phyloP scores from a whole-genome alignment of 1,140 invertebrate species.

The Phthorimaea operculella region DNA sequence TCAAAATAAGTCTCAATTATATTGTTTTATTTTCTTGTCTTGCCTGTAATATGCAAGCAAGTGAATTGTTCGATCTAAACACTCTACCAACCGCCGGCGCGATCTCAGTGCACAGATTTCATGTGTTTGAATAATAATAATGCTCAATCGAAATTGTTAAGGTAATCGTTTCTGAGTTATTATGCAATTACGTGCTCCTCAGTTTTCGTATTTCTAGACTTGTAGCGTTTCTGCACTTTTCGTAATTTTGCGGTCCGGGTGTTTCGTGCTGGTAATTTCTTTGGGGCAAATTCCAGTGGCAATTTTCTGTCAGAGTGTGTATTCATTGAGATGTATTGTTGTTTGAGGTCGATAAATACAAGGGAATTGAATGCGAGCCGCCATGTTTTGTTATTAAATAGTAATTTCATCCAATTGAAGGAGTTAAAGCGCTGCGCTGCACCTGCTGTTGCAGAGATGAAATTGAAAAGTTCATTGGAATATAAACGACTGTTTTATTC shows the following conservation, averaged over 20 bases:
- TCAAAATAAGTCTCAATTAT: too few species aligned
- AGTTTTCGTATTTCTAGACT: slow-evolving; percentile 17
- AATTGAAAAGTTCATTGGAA: too few species aligned
- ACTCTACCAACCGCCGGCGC: not conserved
- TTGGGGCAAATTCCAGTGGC: slow-evolving; percentile 23
- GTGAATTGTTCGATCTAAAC: not conserved
- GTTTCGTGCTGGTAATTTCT: not conserved
- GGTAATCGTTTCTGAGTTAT: slow-evolving; percentile 44
- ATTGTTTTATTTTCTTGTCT: too few species aligned
- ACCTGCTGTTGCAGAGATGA: too few species aligned
- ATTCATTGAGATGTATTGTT: not conserved
- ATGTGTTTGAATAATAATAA: slow-evolving; percentile 33
- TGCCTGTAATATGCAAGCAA: not conserved
- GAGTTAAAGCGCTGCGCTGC: too few species aligned
- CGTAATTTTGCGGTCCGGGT: slow-evolving; percentile 17
- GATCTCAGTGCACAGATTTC: slow-evolving; percentile 18
- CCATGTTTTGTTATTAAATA: too few species aligned
- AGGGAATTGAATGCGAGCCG: too few species aligned
- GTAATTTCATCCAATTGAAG: too few species aligned
- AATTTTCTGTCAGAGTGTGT: slow-evolving; percentile 6
- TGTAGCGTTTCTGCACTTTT: slow-evolving; percentile 7
- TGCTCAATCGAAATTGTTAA: slow-evolving; percentile 31
- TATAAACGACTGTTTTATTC: too few species aligned
- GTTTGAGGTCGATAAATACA: not conserved
- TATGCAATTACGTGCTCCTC: slow-evolving; percentile 49